Evolutionary conservation across 1,140 invertebrate species (phyloP).

Genomic region (Caenorhabditis remanei): DNA sequence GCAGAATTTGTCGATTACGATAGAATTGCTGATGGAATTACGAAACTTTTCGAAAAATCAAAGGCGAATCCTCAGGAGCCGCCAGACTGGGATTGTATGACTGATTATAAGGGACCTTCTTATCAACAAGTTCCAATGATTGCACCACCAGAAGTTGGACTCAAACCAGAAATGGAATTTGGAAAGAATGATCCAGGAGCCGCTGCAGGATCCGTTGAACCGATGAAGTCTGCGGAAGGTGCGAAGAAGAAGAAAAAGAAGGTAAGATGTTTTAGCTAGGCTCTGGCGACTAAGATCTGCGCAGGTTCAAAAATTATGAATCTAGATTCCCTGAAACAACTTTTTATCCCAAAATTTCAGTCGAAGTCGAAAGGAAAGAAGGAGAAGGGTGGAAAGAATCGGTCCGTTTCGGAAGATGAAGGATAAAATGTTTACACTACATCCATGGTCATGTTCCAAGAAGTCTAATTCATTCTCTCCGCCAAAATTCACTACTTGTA

Average conservation of each 20-base stretch:
- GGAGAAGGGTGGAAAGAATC: neutral
- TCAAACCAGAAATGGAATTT: conserved; percentile 19
- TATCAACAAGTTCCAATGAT: conserved; percentile 40
- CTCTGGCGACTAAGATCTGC: no score
- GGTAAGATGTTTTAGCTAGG: neutral
- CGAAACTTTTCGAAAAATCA: conserved; percentile 21
- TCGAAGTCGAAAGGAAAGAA: neutral
- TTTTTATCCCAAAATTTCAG: neutral
- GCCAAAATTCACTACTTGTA: no score
- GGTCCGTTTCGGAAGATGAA: neutral
- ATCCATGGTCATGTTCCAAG: no score
- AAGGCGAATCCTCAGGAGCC: conserved; percentile 46
- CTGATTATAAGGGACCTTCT: conserved; percentile 53
- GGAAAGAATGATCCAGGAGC: conserved; percentile 9
- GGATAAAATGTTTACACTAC: neutral
- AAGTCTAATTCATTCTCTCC: no score
- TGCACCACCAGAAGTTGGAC: conserved; percentile 26
- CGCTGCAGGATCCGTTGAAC: neutral
- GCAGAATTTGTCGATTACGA: conserved; percentile 55
- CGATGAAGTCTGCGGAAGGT: neutral
- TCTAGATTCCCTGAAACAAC: neutral
- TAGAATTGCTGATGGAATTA: conserved; percentile 49
- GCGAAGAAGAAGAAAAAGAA: conserved; percentile 23
- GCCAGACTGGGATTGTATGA: conserved; percentile 61
- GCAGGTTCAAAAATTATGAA: no score